phyloP scores from a whole-genome alignment of 2,113 vertebrate species.

The Dipodomys ordii region DNA sequence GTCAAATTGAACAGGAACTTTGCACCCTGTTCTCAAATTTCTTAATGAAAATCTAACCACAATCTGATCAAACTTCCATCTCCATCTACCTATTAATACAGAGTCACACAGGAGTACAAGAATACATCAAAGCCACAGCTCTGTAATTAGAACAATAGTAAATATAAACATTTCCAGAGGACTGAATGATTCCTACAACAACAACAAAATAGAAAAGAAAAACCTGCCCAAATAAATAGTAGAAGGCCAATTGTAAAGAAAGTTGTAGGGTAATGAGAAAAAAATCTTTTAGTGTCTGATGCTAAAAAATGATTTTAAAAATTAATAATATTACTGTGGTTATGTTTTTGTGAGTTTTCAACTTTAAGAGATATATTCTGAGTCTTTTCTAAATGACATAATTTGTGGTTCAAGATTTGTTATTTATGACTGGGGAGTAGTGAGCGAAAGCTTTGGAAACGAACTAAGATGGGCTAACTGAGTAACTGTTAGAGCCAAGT shows the following conservation, averaged over 20 bases:
- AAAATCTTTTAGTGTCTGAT: not conserved
- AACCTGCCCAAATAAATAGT: no score
- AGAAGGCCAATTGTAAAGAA: not conserved
- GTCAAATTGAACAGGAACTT: not conserved
- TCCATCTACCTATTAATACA: not conserved
- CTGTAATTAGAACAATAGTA: not conserved
- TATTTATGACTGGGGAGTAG: not conserved
- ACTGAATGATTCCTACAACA: not conserved
- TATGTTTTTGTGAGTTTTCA: not conserved
- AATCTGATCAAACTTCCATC: not conserved
- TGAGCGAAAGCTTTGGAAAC: not conserved
- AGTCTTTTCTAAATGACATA: not conserved
- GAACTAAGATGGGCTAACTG: not conserved
- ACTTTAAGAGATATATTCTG: not conserved
- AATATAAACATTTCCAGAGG: not conserved
- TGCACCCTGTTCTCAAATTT: not conserved
- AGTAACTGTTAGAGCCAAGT: not conserved
- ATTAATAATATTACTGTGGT: not conserved
- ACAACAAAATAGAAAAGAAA: not conserved
- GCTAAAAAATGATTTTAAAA: not conserved
- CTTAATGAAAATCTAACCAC: not conserved
- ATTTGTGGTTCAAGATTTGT: not conserved
- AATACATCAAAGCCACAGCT: not conserved
- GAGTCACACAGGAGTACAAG: not conserved
- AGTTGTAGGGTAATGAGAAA: not conserved